A percentile compares a stretch with the other conserved stretches of the same genome.
These are phyloP conservation scores for Drosophila repletoides DNA, from an alignment of 1,140 invertebrate genomes.

Conservation along the genomic window DNA sequence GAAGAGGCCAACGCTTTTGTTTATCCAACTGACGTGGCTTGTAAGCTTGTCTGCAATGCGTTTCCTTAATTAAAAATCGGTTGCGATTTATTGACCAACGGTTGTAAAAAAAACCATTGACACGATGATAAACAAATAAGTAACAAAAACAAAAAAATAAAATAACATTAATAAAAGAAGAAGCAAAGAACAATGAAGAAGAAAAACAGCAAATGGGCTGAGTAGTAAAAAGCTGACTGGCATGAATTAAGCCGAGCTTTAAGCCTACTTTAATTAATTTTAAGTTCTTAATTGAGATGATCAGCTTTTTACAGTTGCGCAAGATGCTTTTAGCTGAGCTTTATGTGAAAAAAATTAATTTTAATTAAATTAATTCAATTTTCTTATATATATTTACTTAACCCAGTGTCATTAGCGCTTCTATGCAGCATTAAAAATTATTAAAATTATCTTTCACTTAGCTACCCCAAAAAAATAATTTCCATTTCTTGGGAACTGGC, in stretches of 20 bases:
- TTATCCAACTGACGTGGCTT: slow-evolving; percentile 43
- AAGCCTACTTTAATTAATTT: no score
- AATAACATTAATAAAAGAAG: neutral
- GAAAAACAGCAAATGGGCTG: neutral
- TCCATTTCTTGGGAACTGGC: neutral
- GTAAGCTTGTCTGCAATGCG: slow-evolving; percentile 50
- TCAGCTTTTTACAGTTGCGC: no score
- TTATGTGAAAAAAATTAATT: no score
- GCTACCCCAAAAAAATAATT: neutral
- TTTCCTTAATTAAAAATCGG: slow-evolving; percentile 71
- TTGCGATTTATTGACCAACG: slow-evolving; percentile 53
- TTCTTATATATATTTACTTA: no score
- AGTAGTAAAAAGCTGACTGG: no score
- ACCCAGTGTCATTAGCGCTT: neutral
- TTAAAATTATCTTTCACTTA: no score
- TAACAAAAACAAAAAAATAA: neutral
- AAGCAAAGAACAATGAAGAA: neutral
- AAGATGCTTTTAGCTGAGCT: no score
- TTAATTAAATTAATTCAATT: neutral
- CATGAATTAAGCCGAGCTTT: no score
- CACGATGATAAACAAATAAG: slow-evolving; percentile 53
- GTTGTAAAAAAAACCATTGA: slow-evolving; percentile 66
- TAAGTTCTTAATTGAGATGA: no score
- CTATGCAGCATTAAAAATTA: neutral
- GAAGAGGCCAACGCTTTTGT: slow-evolving; percentile 33